phyloP scores from a whole-genome alignment of 1,140 invertebrate species.

The Globodera rostochiensis region DNA sequence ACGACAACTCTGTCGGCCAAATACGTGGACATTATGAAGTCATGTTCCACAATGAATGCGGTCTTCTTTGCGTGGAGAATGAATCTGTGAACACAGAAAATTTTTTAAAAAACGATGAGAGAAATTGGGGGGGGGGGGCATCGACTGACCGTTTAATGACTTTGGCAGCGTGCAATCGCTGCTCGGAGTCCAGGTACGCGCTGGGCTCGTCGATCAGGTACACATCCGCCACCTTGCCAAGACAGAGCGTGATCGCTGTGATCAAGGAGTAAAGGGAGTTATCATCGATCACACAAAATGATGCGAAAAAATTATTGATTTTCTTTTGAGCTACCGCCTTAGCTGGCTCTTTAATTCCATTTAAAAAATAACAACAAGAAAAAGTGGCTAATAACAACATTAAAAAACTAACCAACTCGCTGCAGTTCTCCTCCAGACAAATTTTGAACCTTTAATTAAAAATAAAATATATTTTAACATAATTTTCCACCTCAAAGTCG shows the following conservation, averaged over 20 bases:
- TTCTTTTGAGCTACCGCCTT: too few relatives aligned
- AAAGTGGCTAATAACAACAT: too few relatives aligned
- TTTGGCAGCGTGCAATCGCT: conserved; percentile 98
- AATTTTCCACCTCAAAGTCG: conserved; percentile 81
- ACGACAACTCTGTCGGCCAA: conserved; percentile 97
- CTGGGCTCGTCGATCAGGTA: conserved; percentile 99
- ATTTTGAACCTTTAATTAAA: conserved; percentile 77
- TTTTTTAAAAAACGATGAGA: conserved; percentile 7
- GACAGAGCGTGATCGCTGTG: conserved; percentile 72
- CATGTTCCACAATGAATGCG: conserved; percentile 99
- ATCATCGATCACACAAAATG: too few relatives aligned
- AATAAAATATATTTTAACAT: conserved; percentile 41
- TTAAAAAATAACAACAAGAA: too few relatives aligned
- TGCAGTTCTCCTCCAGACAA: conserved; percentile 99
- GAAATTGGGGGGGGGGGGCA: too few relatives aligned
- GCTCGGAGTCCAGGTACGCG: conserved; percentile 98
- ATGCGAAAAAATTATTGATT: too few relatives aligned
- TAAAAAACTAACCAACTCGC: conserved; percentile 76
- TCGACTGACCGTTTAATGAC: conserved; percentile 85
- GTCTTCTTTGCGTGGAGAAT: conserved; percentile 99
- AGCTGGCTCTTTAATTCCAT: too few relatives aligned
- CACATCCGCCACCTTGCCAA: conserved; percentile 97
- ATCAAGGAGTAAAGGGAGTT: background rate
- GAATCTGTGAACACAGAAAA: conserved; percentile 73
- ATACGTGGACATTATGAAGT: conserved; percentile 99